Conservation (phyloP, 2,888 invertebrate genomes). For the Ectropis crepuscularia region DNA sequence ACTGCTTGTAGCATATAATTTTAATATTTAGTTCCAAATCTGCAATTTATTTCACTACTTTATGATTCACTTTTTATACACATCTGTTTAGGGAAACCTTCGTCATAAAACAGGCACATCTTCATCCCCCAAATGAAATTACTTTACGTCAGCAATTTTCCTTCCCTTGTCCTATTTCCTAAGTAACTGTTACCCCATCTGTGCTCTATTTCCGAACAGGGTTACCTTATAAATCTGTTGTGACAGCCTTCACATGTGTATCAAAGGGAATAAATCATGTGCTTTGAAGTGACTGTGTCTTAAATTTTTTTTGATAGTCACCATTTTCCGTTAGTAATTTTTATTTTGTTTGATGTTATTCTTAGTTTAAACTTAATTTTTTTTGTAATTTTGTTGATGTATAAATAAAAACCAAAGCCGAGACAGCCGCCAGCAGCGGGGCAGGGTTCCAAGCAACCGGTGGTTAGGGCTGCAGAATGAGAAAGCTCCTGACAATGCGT, state of each 20-base stretch:
- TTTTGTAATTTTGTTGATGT: too few species aligned
- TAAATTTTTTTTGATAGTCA: not conserved
- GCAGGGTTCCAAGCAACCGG: too few species aligned
- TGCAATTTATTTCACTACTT: not conserved
- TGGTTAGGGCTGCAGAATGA: too few species aligned
- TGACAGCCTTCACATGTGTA: conserved; percentile 56
- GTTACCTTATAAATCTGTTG: conserved; percentile 62
- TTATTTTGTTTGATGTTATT: too few species aligned
- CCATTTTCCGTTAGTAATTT: not conserved
- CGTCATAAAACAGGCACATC: conserved; percentile 33
- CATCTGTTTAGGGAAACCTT: conserved; percentile 32
- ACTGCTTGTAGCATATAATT: too few species aligned
- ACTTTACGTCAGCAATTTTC: conserved; percentile 54
- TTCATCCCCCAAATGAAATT: conserved; percentile 50
- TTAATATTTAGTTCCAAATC: not conserved
- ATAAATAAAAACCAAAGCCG: too few species aligned
- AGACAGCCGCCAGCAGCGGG: too few species aligned
- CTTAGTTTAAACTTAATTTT: too few species aligned
- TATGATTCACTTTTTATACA: conserved; percentile 12
- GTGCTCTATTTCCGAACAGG: conserved; percentile 47
- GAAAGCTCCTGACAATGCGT: too few species aligned
- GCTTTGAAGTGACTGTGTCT: conserved; percentile 41
- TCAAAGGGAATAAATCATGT: conserved; percentile 65
- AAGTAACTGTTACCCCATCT: conserved; percentile 39
- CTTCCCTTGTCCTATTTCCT: conserved; percentile 38